These are phyloP conservation scores for Leptobrachium leishanense DNA, from an alignment of 2,113 vertebrate species.

Conservation along the genomic window DNA sequence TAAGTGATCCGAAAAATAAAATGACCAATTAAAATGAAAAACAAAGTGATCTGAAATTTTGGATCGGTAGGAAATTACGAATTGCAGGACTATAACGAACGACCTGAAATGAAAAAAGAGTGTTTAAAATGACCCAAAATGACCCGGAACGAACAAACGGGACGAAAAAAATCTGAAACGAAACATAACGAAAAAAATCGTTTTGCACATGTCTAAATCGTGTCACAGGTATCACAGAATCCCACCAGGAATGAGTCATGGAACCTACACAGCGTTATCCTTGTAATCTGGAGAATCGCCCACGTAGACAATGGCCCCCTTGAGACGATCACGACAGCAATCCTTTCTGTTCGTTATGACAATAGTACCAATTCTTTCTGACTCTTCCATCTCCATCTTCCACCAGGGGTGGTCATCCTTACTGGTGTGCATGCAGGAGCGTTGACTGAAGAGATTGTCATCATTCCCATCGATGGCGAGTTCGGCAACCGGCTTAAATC, in stretches of 20 bases:
- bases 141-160: too few species aligned
- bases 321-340: not conserved
- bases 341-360: not conserved
- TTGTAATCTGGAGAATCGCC: not conserved
- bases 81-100: too few species aligned
- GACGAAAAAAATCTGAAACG: too few species aligned
- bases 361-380: not conserved
- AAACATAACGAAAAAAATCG: too few species aligned
- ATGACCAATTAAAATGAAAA: too few species aligned
- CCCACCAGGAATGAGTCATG: not conserved
- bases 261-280: not conserved
- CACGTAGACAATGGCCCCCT: not conserved
- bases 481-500: not conserved
- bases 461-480: slow-evolving; percentile 1
- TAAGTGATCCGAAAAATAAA: too few species aligned
- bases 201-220: too few species aligned
- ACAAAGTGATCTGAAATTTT: too few species aligned
- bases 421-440: not conserved
- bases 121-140: too few species aligned
- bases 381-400: not conserved
- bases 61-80: too few species aligned
- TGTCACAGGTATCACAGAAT: too few species aligned
- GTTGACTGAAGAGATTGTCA: not conserved
- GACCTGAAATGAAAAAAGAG: too few species aligned
- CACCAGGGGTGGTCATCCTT: not conserved